A percentile compares a stretch with the other conserved stretches of the same genome.
Evolutionary conservation across 2,797 vertebrate genomes (phyloP).

Genomic region (Scarus forsteni): DNA sequence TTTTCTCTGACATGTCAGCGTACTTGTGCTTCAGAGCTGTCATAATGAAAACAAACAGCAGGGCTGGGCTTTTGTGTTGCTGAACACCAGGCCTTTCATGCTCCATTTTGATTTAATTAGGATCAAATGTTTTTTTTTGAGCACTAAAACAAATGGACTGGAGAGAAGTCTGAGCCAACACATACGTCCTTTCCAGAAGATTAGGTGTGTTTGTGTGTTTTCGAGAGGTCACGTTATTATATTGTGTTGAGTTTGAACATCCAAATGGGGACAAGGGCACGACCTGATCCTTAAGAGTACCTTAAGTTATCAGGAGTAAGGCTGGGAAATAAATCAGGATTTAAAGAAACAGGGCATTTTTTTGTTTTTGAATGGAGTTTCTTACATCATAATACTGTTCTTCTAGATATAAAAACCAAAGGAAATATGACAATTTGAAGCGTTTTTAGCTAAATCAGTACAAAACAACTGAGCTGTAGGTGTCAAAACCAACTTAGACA

Average conservation of each 20-base stretch:
- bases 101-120: slow-evolving; percentile 82
- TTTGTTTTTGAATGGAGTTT: no score
- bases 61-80: slow-evolving; percentile 47
- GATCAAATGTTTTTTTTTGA: slow-evolving; percentile 70
- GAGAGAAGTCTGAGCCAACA: slow-evolving; percentile 56
- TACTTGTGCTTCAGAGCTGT: slow-evolving; percentile 54
- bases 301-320: slow-evolving; percentile 24
- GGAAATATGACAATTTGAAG: no score
- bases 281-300: slow-evolving; percentile 7
- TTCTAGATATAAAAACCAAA: no score
- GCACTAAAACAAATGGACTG: slow-evolving; percentile 67
- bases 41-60: slow-evolving; percentile 74
- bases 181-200: slow-evolving; percentile 58
- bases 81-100: slow-evolving; percentile 74
- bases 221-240: slow-evolving; percentile 26
- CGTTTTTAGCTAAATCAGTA: no score
- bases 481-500: no score
- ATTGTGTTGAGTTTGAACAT: slow-evolving; percentile 19
- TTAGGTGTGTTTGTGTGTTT: slow-evolving; percentile 42
- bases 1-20: slow-evolving; percentile 61
- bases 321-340: no score
- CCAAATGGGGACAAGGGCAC: slow-evolving; percentile 8
- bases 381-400: no score
- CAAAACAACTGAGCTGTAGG: no score
- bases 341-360: no score